Conservation (phyloP, 2,113 vertebrate genomes). For the Cyprinodon brontotheroides region DNA sequence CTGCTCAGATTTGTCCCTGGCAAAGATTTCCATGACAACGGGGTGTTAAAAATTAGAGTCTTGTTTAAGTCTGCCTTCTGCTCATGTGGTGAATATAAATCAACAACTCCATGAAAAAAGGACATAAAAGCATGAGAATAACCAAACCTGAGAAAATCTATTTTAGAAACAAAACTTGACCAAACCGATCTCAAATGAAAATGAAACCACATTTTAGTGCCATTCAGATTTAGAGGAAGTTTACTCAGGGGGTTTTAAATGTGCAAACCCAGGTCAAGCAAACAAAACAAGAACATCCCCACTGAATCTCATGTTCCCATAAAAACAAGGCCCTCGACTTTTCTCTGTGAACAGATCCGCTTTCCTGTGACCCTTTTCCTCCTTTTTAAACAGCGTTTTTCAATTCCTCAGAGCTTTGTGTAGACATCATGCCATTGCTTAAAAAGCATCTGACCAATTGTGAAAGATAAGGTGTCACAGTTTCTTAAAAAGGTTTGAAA, state of each 20-base stretch:
- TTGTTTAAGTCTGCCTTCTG: slow-evolving; percentile 65
- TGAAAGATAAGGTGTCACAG: neutral
- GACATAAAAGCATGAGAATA: neutral
- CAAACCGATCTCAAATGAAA: neutral
- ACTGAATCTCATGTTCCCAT: slow-evolving; percentile 44
- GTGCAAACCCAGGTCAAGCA: neutral
- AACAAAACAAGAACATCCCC: slow-evolving; percentile 32
- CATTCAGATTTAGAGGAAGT: slow-evolving; percentile 25
- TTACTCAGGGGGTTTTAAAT: slow-evolving; percentile 15
- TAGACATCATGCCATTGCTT: neutral
- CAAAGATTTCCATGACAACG: slow-evolving; percentile 69
- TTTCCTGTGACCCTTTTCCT: slow-evolving; percentile 55
- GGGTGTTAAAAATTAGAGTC: slow-evolving; percentile 53
- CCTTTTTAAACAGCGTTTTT: slow-evolving; percentile 25
- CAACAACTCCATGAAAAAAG: neutral
- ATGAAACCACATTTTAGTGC: slow-evolving; percentile 2
- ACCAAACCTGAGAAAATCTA: neutral
- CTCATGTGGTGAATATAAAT: slow-evolving; percentile 28
- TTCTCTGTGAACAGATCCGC: slow-evolving; percentile 39
- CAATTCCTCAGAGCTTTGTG: slow-evolving; percentile 37
- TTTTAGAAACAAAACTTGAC: neutral
- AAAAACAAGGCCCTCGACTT: slow-evolving; percentile 36
- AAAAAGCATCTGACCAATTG: neutral
- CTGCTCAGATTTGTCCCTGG: slow-evolving; percentile 61
- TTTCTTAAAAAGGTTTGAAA: slow-evolving; percentile 12